These are phyloP conservation scores for Stratiomys singularior DNA, from an alignment of 2,888 invertebrate genomes.

Conservation along the genomic window DNA sequence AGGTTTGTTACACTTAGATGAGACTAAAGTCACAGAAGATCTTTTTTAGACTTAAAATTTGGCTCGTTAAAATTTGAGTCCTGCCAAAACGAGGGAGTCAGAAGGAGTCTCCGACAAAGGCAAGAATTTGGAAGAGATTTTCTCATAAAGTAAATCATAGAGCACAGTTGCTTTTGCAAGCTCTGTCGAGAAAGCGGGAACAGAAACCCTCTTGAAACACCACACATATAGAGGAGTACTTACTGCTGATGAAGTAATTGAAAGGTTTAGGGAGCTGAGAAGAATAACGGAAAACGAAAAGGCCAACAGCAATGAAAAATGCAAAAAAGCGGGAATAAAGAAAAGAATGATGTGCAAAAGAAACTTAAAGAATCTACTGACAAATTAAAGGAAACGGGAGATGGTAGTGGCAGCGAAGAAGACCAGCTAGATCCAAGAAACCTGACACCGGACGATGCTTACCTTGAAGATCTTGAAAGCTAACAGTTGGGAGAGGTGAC, in stretches of 20 bases:
- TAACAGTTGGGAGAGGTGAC: conserved; percentile 1
- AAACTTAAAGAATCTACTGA: not conserved
- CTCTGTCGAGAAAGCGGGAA: not conserved
- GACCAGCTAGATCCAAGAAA: conserved; percentile 12
- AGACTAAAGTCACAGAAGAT: too few relatives aligned
- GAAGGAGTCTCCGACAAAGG: not conserved
- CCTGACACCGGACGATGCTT: not conserved
- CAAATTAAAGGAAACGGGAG: not conserved
- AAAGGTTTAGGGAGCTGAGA: conserved; percentile 5
- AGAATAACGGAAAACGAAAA: not conserved
- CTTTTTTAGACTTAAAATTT: too few relatives aligned
- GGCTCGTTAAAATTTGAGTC: too few relatives aligned
- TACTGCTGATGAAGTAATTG: not conserved
- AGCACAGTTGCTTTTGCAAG: not conserved
- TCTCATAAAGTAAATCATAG: not conserved
- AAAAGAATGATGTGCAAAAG: not conserved
- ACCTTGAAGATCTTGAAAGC: too few relatives aligned
- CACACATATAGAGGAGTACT: conserved; percentile 8
- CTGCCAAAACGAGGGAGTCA: not conserved
- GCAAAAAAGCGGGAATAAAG: conserved; percentile 1
- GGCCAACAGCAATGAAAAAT: not conserved
- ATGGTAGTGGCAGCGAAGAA: not conserved
- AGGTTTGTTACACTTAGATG: too few relatives aligned
- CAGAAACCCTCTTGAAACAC: conserved; percentile 15
- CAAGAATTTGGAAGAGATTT: not conserved